Evolutionary conservation across 2,113 vertebrate genomes (phyloP).

Genomic region (Petromus typicus): DNA sequence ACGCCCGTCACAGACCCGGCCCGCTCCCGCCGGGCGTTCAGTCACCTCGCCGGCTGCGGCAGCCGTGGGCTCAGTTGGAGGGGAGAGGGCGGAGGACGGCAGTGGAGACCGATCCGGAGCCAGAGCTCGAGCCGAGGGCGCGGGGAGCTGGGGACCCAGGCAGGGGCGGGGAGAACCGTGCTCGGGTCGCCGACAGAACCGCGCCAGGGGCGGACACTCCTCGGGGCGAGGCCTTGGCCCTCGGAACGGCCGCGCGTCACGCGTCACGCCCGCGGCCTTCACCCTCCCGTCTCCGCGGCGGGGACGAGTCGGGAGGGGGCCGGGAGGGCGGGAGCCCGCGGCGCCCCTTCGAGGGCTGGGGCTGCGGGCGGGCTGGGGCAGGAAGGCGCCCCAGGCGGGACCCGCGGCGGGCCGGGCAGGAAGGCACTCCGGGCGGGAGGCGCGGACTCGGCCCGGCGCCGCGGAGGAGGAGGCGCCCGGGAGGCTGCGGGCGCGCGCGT

Average conservation of each 20-base stretch:
- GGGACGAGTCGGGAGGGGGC: not conserved
- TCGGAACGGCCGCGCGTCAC: conserved; percentile 31
- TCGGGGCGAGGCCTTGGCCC: not conserved
- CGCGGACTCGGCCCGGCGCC: not conserved
- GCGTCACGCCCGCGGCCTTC: conserved; percentile 63
- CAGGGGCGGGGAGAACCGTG: not conserved
- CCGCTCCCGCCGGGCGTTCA: not conserved
- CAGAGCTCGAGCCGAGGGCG: not conserved
- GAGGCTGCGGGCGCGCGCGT: not conserved
- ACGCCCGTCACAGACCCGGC: not conserved
- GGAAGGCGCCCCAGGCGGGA: not conserved
- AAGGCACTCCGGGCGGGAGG: not conserved
- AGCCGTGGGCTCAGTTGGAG: not conserved
- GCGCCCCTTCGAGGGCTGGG: not conserved
- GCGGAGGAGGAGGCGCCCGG: fast-evolving
- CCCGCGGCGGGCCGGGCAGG: not conserved
- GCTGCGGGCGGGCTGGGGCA: not conserved
- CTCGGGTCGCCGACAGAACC: not conserved
- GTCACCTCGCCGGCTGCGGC: not conserved
- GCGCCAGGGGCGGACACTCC: not conserved
- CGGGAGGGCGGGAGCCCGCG: not conserved
- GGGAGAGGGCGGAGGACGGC: not conserved
- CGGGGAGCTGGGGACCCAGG: no score
- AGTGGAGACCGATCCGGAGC: not conserved
- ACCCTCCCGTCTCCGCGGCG: not conserved